Percentiles rank a stretch among this genome's conserved stretches.
Evolutionary conservation across 2,888 invertebrate species (phyloP).

Genomic region (Cosmorhoe ocellata): DNA sequence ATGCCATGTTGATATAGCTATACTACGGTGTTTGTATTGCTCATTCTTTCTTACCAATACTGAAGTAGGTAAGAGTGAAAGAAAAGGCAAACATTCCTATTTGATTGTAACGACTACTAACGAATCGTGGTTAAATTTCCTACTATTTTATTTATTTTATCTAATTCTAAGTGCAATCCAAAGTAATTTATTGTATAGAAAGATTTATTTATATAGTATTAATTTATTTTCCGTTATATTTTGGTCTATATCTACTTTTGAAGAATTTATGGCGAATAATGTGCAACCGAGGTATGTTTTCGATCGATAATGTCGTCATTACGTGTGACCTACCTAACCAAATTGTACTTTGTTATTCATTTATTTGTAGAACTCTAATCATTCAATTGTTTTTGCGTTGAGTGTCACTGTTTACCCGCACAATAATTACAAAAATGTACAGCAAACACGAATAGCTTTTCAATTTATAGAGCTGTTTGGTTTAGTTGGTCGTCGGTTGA

Average conservation of each 20-base stretch:
- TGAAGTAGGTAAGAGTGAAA: conserved; percentile 30
- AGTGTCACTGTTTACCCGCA: background rate
- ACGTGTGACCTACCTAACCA: conserved; percentile 53
- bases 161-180: conserved; percentile 57
- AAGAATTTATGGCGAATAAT: conserved; percentile 64
- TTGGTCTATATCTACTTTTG: conserved; percentile 29
- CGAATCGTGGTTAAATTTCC: conserved; percentile 71
- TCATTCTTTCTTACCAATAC: conserved; percentile 50
- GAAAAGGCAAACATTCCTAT: conserved; percentile 52
- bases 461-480: no score
- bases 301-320: conserved; percentile 76
- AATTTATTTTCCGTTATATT: conserved; percentile 42
- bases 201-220: conserved; percentile 40
- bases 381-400: conserved; percentile 3
- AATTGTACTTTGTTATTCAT: conserved; percentile 9
- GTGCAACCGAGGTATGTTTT: conserved; percentile 70
- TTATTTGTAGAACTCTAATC: background rate
- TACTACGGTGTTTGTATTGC: conserved; percentile 51
- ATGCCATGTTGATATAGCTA: conserved; percentile 53
- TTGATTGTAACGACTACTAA: conserved; percentile 80
- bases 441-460: background rate
- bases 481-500: conserved; percentile 12
- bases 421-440: conserved; percentile 4
- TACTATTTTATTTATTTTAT: conserved; percentile 64
- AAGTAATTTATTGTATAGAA: conserved; percentile 41